These are phyloP conservation scores for Philereme transversata DNA, from an alignment of 2,888 invertebrate species.

Conservation along the genomic window DNA sequence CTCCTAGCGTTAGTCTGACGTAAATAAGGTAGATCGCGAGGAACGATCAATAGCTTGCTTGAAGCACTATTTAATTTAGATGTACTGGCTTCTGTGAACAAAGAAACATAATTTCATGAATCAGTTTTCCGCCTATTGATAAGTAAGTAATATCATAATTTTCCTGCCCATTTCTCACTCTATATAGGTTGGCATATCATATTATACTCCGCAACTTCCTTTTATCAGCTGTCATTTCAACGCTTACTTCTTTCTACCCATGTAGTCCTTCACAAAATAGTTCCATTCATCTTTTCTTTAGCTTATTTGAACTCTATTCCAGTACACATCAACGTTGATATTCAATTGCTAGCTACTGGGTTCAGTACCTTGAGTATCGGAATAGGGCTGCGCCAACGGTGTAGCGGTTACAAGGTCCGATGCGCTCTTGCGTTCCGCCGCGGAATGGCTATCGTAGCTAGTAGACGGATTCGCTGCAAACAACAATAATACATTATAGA, in stretches of 20 bases:
- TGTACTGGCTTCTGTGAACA: conserved; percentile 67
- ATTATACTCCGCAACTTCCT: too few species aligned
- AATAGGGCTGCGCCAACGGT: conserved; percentile 58
- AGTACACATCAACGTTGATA: neutral
- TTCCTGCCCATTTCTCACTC: too few species aligned
- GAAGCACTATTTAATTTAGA: conserved; percentile 65
- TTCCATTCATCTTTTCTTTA: too few species aligned
- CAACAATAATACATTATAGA: conserved; percentile 43
- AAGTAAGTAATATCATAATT: conserved; percentile 1
- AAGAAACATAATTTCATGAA: conserved; percentile 28
- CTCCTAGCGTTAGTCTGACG: conserved; percentile 82
- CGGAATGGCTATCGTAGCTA: conserved; percentile 54
- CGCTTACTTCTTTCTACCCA: too few species aligned
- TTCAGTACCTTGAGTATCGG: conserved; percentile 67
- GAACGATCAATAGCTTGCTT: conserved; percentile 77
- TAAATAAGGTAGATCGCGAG: conserved; percentile 78
- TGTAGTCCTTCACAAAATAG: too few species aligned
- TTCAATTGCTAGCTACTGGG: neutral
- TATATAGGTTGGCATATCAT: too few species aligned
- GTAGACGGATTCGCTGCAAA: conserved; percentile 68
- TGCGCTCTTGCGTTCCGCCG: conserved; percentile 58
- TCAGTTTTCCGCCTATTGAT: conserved; percentile 23
- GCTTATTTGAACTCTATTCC: too few species aligned
- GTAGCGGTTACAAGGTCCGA: conserved; percentile 58
- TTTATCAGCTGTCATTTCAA: too few species aligned